These are phyloP conservation scores for Anadara kagoshimensis DNA, from an alignment of 1,140 invertebrate genomes.

Conservation along the genomic window DNA sequence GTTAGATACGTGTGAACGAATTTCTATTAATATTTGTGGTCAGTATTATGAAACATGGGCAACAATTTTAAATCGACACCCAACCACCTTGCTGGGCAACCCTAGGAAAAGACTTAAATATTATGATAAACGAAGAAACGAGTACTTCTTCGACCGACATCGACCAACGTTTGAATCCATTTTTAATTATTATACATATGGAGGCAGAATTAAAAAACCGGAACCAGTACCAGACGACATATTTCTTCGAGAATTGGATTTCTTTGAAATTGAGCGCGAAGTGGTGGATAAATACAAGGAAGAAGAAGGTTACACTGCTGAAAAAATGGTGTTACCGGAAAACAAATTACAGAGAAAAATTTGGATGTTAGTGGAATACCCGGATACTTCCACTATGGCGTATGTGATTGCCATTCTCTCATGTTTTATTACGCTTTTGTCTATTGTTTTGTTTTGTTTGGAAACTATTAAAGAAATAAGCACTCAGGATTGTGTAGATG, in stretches of 20 bases:
- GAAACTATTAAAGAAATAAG: slow-evolving; percentile 66
- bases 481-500: slow-evolving; percentile 55
- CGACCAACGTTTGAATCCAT: slow-evolving; percentile 73
- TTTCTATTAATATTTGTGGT: slow-evolving; percentile 98
- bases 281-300: slow-evolving; percentile 69
- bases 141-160: slow-evolving; percentile 74
- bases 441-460: slow-evolving; percentile 72
- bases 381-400: slow-evolving; percentile 68
- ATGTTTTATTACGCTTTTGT: slow-evolving; percentile 69
- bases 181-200: slow-evolving; percentile 72
- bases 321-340: slow-evolving; percentile 65
- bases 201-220: slow-evolving; percentile 67
- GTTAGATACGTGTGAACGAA: slow-evolving; percentile 72
- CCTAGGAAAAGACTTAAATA: slow-evolving; percentile 67
- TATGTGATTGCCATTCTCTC: slow-evolving; percentile 71
- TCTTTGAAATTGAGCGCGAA: slow-evolving; percentile 71
- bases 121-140: slow-evolving; percentile 69
- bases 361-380: slow-evolving; percentile 74
- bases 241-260: slow-evolving; percentile 71
- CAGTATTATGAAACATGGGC: slow-evolving; percentile 98
- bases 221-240: slow-evolving; percentile 71
- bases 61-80: slow-evolving; percentile 97
- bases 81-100: slow-evolving; percentile 95
- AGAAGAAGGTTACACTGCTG: slow-evolving; percentile 70
- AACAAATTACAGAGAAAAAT: slow-evolving; percentile 63